Evolutionary conservation across 2,797 vertebrate species (phyloP).

Genomic region (Semotilus atromaculatus): DNA sequence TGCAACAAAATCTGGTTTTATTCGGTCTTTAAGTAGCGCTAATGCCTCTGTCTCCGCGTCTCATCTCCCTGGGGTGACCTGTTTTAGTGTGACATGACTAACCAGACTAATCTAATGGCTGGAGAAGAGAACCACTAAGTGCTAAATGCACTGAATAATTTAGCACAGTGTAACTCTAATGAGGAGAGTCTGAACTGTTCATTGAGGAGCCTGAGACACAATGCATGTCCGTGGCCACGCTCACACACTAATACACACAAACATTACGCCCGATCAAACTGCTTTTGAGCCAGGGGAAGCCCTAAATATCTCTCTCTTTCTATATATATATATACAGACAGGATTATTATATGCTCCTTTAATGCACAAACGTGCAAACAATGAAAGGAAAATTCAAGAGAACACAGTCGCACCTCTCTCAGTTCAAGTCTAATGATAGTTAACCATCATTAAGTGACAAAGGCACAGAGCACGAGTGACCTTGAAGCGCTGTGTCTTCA

Average conservation of each 20-base stretch:
- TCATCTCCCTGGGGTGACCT: constrained; percentile 55
- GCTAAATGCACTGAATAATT: constrained; percentile 92
- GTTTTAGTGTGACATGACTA: constrained; percentile 61
- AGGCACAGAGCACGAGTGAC: constrained; percentile 62
- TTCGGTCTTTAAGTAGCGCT: constrained; percentile 44
- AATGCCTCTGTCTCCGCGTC: constrained; percentile 38
- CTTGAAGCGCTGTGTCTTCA: constrained; percentile 68
- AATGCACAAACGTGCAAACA: neutral
- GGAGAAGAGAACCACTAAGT: constrained; percentile 85
- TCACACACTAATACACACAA: constrained; percentile 27
- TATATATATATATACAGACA: neutral
- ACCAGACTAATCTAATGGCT: constrained; percentile 69
- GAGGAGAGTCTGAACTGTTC: constrained; percentile 80
- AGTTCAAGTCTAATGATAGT: neutral
- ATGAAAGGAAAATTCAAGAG: neutral
- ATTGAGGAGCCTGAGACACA: constrained; percentile 66
- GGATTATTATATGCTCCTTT: neutral
- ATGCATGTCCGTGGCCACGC: constrained; percentile 31
- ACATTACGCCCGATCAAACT: neutral
- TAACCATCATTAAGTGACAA: constrained; percentile 19
- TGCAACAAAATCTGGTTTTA: constrained; percentile 45
- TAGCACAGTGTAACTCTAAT: constrained; percentile 87
- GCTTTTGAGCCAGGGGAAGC: neutral
- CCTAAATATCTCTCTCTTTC: no score
- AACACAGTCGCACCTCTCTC: neutral